Base-by-base conservation (phyloP, 2,113 vertebrate species). In the Xenopus laevis region DNA sequence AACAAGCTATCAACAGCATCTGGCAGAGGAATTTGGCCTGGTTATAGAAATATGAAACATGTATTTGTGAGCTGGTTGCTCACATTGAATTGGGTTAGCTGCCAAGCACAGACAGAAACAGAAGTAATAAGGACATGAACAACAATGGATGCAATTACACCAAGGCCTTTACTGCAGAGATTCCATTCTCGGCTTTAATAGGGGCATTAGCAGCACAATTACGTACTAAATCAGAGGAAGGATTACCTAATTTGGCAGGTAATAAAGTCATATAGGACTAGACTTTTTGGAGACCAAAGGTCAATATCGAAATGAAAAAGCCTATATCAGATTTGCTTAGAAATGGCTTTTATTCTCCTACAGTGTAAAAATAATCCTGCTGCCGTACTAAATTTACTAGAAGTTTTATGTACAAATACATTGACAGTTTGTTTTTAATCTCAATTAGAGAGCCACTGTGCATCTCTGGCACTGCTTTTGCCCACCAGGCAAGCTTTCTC, bases 161-260 rank as follows among this genome's bases (percentile, higher is more conserved):
- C 45, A 74, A 50, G 55, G 72, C 72, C 40, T 67, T 50, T 33
- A 74, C 52, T 67, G 15, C 13, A 67, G n/a, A 6, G 55, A 44
- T 74, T 68, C 45, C 65, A 74, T 74, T 74, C 55, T 50, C 71
- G n/a, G 16, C 53, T 30, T 47, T 74, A 74, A 74, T 74, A 47
- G 63, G 71, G 46, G 10, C 53, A 66, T 74, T 74, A 74, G 64
- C 44, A 33, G 72, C 55, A 74, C 68, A 68, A 74, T 74, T 74
- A 74, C 63, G 68, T 55, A 68, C 33, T 67, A 67, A 67, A 74
- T 74, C 65, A 60, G 65, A 47, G 33, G 33, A 50, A 57, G 72
- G 64, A 65, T 30, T 67, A 60, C 55, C 64, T 17, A 60, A 74
- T 20, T 74, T 66, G 71, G 64, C 53, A 67, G 64, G 40, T 44